Evolutionary conservation across 2,888 invertebrate genomes (phyloP), one percentile per base, ranked within the genome.

Genomic region (Theretra japonica): DNA sequence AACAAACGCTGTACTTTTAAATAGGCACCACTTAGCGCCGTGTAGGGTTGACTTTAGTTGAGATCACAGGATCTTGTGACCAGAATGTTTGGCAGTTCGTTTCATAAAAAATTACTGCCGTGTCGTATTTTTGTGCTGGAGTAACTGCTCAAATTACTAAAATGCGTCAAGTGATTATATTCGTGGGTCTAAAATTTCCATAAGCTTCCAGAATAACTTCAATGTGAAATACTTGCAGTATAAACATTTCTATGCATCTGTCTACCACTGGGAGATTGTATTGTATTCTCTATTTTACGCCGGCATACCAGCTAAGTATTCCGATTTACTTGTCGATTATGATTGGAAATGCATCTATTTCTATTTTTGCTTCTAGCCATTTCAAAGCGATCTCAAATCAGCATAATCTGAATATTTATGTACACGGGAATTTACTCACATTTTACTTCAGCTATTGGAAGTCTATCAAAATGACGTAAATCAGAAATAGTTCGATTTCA

Each of bases 1-100:
- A 93, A 87, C 87, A 77, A 78, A 82, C 82, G 82, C 80, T 82
- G 82, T 84, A 85, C 84, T 87, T 89, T 88, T 88, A 86, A 88
- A 87, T 86, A 80, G 83, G 77, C 73, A 78, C 82, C 81, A 79
- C 84, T 83, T 81, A 80, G 76, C 77, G 78, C 28, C 70, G 60
- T 73, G 74, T 41, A 70, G 71, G 71, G 70, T 71, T 70, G 58
- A 65, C 41, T 48, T 48, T 17, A 7, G 33, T n/a, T 33, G 33
- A 41, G 7, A 41, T 65, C 21, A 41, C 21, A 41, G 41, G 23
- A 23, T 48, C 23, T 28, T 41, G 62, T 7, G 5, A 23, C 30
- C 3, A 23, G 41, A 41, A 41, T 15, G 17, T 59, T 59, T 19
- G 6, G 19, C 19, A n/a, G 17, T 53, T 53, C 1, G 17, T n/a